Conservation (phyloP, 2,113 vertebrate genomes). For the Cottus gobio region DNA sequence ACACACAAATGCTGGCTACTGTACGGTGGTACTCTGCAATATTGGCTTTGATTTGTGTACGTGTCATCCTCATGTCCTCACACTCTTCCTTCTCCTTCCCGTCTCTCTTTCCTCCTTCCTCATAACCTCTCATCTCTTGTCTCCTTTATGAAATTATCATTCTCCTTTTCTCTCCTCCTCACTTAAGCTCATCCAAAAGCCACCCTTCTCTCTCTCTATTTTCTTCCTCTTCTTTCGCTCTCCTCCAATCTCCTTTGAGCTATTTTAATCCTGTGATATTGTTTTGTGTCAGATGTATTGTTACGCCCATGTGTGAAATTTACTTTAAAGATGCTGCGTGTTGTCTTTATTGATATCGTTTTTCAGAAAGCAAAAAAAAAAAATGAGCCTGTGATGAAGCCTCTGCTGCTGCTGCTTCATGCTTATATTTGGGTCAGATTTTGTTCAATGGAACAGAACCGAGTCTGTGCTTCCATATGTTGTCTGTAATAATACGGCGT, state of each 20-base stretch:
- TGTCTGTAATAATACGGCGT: constrained; percentile 5
- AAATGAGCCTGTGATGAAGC: not conserved
- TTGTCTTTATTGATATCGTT: constrained; percentile 44
- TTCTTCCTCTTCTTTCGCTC: constrained; percentile 3
- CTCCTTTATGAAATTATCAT: constrained; percentile 52
- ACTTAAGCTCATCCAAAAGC: constrained; percentile 25
- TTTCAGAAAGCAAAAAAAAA: constrained; percentile 38
- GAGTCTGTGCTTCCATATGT: constrained; percentile 9
- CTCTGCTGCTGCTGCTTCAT: constrained; percentile 9
- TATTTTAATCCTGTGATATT: constrained; percentile 61
- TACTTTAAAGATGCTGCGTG: constrained; percentile 53
- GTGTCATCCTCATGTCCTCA: constrained; percentile 49
- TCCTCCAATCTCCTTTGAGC: constrained; percentile 47
- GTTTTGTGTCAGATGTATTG: constrained; percentile 62
- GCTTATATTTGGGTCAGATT: constrained; percentile 58
- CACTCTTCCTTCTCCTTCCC: constrained; percentile 12
- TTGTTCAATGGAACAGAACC: constrained; percentile 18
- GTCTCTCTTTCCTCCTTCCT: no score
- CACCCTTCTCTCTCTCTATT: not conserved
- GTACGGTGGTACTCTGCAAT: constrained; percentile 34
- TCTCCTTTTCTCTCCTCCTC: constrained; percentile 21
- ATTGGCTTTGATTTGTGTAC: constrained; percentile 56
- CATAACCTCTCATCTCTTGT: constrained; percentile 29
- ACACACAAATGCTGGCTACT: constrained; percentile 40
- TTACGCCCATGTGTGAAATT: constrained; percentile 55